These are phyloP conservation scores for Nanorana parkeri DNA, from an alignment of 2,113 vertebrate genomes.

Conservation along the genomic window DNA sequence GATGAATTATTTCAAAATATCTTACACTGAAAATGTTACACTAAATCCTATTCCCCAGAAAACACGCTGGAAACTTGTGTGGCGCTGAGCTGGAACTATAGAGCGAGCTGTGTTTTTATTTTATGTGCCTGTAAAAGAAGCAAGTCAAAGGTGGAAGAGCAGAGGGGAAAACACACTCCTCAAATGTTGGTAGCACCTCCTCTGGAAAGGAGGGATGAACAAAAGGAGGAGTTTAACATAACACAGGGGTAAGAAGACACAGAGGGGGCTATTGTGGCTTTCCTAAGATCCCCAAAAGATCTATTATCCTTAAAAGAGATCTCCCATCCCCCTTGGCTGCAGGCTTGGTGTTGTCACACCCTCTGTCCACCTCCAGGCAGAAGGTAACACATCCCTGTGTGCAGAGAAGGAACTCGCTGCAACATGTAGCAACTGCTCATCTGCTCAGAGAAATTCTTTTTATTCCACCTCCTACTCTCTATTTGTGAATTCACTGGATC, in stretches of 20 bases:
- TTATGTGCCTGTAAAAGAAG: neutral
- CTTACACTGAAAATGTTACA: too few relatives aligned
- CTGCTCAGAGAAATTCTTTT: neutral
- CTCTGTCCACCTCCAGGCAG: conserved; percentile 21
- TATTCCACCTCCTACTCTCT: neutral
- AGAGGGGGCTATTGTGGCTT: neutral
- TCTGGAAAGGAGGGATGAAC: conserved; percentile 44
- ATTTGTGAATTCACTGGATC: neutral
- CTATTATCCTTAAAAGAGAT: conserved; percentile 11
- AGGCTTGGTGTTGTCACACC: conserved; percentile 27
- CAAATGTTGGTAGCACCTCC: conserved; percentile 20
- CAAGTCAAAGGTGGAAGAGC: conserved; percentile 4
- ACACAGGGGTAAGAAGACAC: conserved; percentile 29
- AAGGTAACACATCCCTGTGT: conserved; percentile 16
- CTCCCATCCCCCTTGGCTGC: conserved; percentile 36
- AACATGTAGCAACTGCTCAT: conserved; percentile 4
- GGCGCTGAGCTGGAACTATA: too few relatives aligned
- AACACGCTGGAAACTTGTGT: too few relatives aligned
- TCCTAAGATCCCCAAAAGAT: conserved; percentile 36
- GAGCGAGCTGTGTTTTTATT: neutral
- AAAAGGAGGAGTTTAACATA: conserved; percentile 30
- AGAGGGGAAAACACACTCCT: neutral
- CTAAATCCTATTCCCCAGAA: neutral
- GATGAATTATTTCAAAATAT: too few relatives aligned
- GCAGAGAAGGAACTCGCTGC: neutral